Evolutionary conservation across 2,797 vertebrate species (phyloP), one percentile per base, ranked within the genome.

Genomic region (Gobio occitaniae): DNA sequence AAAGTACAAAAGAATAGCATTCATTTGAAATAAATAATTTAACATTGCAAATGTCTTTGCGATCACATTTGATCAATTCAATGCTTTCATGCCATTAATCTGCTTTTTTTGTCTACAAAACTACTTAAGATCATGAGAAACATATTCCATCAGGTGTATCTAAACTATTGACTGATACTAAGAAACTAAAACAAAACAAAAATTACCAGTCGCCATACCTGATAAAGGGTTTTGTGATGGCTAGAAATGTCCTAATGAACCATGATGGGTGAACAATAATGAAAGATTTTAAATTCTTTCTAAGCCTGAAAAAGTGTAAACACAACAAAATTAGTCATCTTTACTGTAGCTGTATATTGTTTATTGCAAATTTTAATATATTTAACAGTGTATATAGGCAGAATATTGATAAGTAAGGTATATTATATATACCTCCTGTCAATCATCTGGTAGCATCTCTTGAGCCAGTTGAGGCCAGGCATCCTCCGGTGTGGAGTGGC

Each of bases 371-470:
- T 36, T 65, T 32, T 3, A 19, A 50, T 54, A 36, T 9, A 72
- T 56, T 56, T 21, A 38, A 21, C 32, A 29, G 25, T 16, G 25
- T 32, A 65, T 16, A 65, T 65, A 8, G 25, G 15, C 3, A 32
- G 6, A 76, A 16, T 76, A 19, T 76, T 17, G 1, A 76, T 32
- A 17, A 12, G 7, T 50, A 54, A 54, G 7, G 47, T 56, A 54
- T 56, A 70, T 50, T 17, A 17, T n/a, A 41, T 29, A 19, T 17
- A 96, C 98, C 98, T 94, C 83, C 98, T 96, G 91, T 99, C 98
- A 92, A 99, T 99, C 98, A 99, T 99, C 91, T 98, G 97, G 76
- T 99, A 99, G 92, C 98, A 99, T 87, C 96, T 98, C 93, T 99
- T 99, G 90, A 99, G 95, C 98, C 98, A 99, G 12, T 97, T 97